Percentiles rank a stretch among this genome's conserved stretches.
phyloP scores from a whole-genome alignment of 2,113 vertebrate species.

The Aegotheles bennettii region DNA sequence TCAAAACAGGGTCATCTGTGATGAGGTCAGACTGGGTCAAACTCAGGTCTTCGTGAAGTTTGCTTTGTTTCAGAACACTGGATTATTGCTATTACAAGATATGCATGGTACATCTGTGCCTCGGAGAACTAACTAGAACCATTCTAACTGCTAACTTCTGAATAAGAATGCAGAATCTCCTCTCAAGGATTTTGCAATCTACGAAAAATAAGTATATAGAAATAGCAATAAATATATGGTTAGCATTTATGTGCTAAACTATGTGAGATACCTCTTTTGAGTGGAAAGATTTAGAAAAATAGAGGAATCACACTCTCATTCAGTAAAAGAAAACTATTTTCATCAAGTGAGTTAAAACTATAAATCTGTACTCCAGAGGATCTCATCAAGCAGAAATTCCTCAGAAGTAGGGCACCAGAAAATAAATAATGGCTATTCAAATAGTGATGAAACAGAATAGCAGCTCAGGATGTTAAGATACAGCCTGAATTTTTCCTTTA shows the following conservation, averaged over 20 bases:
- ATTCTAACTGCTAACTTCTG: neutral
- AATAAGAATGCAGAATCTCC: neutral
- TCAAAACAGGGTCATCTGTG: neutral
- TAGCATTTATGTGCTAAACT: neutral
- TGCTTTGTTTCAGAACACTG: neutral
- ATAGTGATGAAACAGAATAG: neutral
- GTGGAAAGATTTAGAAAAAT: slow-evolving; percentile 12
- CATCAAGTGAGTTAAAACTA: neutral
- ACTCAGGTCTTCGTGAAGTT: neutral
- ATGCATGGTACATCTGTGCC: neutral
- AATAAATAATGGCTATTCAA: neutral
- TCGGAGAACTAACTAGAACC: neutral
- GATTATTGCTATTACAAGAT: neutral
- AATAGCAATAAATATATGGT: neutral
- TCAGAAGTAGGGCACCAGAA: neutral
- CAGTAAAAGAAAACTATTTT: neutral
- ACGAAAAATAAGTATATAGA: neutral
- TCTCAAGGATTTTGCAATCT: neutral
- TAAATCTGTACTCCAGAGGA: neutral
- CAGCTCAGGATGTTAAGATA: neutral
- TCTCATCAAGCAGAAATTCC: slow-evolving; percentile 9
- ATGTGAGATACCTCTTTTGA: neutral
- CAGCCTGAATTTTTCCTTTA: neutral
- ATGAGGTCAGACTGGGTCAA: neutral
- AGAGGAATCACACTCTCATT: neutral